Base-by-base conservation (phyloP, 2,113 vertebrate species). In the Patagioenas fasciata region DNA sequence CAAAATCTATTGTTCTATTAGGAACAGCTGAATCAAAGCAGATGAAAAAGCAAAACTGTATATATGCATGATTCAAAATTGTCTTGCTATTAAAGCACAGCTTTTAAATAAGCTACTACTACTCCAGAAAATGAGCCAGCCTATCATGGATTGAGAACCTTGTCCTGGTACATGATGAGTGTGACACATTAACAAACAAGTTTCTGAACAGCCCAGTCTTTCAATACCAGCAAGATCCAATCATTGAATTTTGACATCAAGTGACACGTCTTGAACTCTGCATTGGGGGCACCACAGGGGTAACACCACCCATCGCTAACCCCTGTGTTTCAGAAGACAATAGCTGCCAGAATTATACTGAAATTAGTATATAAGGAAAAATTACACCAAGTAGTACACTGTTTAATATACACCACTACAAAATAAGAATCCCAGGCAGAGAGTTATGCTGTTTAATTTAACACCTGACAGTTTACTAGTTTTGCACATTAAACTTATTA, bases 141-240 rank as follows among this genome's bases (percentile, higher is more conserved):
- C 40, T 71, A 42, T 51, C 48, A 26, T 28, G 18, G 42, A 66
- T 4, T 20, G 31, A 47, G 61, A 79, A 32, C 19, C 31, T 32
- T 62, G 26, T 50, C 47, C 36, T 2, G 1, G 21, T 10, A 66
- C 34, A 26, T 0, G 3, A 23, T 2, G 7, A 48, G 2, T 21
- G 9, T 11, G 36, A 58, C 56, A 53, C 53, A 29, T 24, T 20
- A 31, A n/a, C 38, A 72, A 58, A 18, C 7, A 58, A 56, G 38
- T 24, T 70, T 58, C 25, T 44, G 16, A 51, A 42, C 60, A 80
- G n/a, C 25, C 21, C n/a, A 26, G 47, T 25, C 42, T 5, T 3
- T 65, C 51, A 36, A 51, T 11, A 34, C 32, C 60, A 44, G 56
- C 51, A 34, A 1, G 32, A 26, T 65, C 21, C 32, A 80, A 74